Evolutionary conservation across 1,140 invertebrate species (phyloP), one percentile per base, ranked within the genome.

Genomic region (Papilio polytes): DNA sequence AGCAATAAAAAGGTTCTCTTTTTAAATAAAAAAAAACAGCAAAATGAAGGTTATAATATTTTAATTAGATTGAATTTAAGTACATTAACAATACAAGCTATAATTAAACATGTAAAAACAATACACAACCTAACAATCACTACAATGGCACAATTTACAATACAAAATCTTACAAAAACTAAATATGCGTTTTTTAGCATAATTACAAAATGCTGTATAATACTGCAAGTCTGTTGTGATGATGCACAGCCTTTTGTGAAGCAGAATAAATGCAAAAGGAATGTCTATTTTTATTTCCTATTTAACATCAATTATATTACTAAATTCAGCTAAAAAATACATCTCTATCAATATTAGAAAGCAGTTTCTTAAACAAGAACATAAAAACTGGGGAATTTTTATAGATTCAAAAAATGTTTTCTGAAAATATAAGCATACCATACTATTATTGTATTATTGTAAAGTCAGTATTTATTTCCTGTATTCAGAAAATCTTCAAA

Each of bases 181-280:
- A 74, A 74, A 73, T 59, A 59, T 10, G 7, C 31, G 15, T 80
- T 31, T 53, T 70, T 44, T 63, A 80, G 51, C 78, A 81, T 80
- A 63, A 96, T 97, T 81, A 97, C 10, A 96, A 97, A 44, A 80
- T 82, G 80, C 74, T 78, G 78, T 82, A 41, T 89, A 90, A 90
- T 90, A 90, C 88, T 90, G 88, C 79, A 87, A 85, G 10, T 66
- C 18, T 82, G 77, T 15, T 85, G 84, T 87, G 81, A 82, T 80
- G 80, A 51, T 87, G 88, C 87, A 88, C 86, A 89, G 85, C 85
- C 85, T 83, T 85, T 80, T 76, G 74, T 74, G 41, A 81, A 74
- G 44, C 63, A 80, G 76, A 63, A 81, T 86, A 88, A 88, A 88
- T 88, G 85, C 85, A 73, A 80, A 74, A 83, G 88, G 88, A 89